These are phyloP conservation scores for Cheirogaleus major DNA, from an alignment of 2,797 vertebrate species.

Conservation along the genomic window DNA sequence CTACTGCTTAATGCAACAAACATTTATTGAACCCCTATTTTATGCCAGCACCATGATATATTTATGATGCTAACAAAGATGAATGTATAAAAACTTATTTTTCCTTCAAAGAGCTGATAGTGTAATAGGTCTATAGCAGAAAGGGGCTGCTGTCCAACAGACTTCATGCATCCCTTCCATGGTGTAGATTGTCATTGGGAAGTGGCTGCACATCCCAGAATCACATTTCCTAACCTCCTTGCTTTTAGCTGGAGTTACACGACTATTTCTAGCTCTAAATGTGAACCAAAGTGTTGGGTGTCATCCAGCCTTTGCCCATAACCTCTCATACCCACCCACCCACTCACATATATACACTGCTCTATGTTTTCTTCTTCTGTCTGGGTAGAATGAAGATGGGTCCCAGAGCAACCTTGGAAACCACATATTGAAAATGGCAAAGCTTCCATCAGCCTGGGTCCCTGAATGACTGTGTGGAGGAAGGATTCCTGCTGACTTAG, in stretches of 20 bases:
- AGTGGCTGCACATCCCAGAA: not conserved
- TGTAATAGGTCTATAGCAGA: not conserved
- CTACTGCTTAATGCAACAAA: not conserved
- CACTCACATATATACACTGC: not conserved
- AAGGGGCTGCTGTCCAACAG: not conserved
- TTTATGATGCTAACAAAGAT: conserved; percentile 9
- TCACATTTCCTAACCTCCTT: not conserved
- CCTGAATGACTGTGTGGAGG: not conserved
- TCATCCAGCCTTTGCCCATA: not conserved
- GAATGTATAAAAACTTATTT: not conserved
- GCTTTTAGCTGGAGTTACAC: not conserved
- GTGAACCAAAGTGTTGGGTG: not conserved
- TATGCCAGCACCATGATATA: not conserved
- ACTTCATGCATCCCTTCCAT: not conserved
- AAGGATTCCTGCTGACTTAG: not conserved
- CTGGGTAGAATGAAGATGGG: not conserved
- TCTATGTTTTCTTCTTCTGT: not conserved
- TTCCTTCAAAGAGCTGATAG: not conserved
- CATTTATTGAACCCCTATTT: not conserved
- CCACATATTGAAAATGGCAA: not conserved
- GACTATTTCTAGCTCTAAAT: not conserved
- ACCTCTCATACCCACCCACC: too few species aligned
- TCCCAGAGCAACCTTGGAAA: not conserved
- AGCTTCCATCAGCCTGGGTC: not conserved
- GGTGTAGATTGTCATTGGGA: not conserved